Evolutionary conservation across 2,113 vertebrate genomes (phyloP).

Genomic region (Eupsittula cactorum): DNA sequence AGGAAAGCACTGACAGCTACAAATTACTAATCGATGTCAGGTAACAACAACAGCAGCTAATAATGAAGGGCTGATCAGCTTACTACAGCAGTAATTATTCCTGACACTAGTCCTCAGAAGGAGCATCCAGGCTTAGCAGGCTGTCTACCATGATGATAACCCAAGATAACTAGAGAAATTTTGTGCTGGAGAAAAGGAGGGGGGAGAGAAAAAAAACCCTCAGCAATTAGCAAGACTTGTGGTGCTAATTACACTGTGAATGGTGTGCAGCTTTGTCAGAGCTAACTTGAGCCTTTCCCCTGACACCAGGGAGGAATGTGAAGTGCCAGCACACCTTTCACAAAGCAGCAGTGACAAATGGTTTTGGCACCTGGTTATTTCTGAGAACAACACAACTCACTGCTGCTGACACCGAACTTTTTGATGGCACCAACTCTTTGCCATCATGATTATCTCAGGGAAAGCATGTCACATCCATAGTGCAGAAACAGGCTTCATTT

Average conservation of each 20-base stretch:
- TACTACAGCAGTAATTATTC: slow-evolving; percentile 57
- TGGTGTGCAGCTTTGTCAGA: slow-evolving; percentile 18
- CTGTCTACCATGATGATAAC: slow-evolving; percentile 43
- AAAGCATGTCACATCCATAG: background rate
- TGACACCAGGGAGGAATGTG: background rate
- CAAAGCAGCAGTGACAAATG: background rate
- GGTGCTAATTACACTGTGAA: slow-evolving; percentile 69
- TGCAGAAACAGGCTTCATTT: background rate
- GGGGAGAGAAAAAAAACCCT: background rate
- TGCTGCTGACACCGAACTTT: background rate
- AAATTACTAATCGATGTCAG: slow-evolving; percentile 69
- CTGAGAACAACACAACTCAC: background rate
- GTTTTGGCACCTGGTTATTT: slow-evolving; percentile 38
- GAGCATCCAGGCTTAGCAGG: slow-evolving; percentile 31
- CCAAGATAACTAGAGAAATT: slow-evolving; percentile 43
- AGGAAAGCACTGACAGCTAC: slow-evolving; percentile 55
- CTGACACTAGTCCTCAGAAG: slow-evolving; percentile 57
- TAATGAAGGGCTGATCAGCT: slow-evolving; percentile 68
- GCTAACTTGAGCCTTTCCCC: background rate
- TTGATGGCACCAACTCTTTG: background rate
- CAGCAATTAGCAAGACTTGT: slow-evolving; percentile 39
- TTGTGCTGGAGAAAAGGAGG: background rate
- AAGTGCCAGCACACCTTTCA: background rate
- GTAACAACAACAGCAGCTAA: slow-evolving; percentile 69
- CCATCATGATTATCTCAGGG: background rate